Percentiles rank a stretch among this genome's conserved stretches.
These are phyloP conservation scores for Monarcha castaneiventris DNA, from an alignment of 2,113 vertebrate species.

Conservation along the genomic window DNA sequence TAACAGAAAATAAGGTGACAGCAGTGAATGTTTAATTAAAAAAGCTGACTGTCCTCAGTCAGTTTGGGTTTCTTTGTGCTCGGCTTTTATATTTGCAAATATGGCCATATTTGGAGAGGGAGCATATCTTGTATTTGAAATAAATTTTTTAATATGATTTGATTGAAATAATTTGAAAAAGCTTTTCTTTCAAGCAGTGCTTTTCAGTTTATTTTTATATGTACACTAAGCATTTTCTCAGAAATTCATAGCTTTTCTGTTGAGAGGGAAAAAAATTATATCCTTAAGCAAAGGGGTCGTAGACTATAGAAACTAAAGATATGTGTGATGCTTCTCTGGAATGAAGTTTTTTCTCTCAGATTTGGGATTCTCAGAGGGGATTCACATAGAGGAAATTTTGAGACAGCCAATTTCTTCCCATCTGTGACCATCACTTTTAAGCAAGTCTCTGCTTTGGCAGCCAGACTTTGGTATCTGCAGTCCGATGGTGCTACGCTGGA, in stretches of 20 bases:
- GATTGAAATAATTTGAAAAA: background rate
- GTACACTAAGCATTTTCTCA: background rate
- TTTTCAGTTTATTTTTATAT: background rate
- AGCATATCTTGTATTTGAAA: background rate
- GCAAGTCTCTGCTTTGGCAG: background rate
- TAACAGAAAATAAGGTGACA: background rate
- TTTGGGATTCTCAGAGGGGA: background rate
- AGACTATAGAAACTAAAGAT: background rate
- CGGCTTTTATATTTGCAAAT: background rate
- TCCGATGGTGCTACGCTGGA: background rate
- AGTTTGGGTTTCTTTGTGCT: background rate
- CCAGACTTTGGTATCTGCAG: background rate
- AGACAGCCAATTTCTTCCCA: background rate
- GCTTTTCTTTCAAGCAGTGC: background rate
- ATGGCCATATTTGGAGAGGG: background rate
- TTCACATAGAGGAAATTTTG: background rate
- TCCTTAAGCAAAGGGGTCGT: accelerated
- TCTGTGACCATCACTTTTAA: background rate
- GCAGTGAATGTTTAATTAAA: background rate
- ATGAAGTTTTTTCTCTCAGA: background rate
- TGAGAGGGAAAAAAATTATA: background rate
- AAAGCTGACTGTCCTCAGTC: background rate
- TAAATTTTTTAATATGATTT: background rate
- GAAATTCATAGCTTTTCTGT: background rate
- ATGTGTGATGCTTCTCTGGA: background rate